Percentiles rank a stretch among this genome's conserved stretches.
These are phyloP conservation scores for Daktulosphaira vitifoliae DNA, from an alignment of 1,140 invertebrate genomes.

Conservation along the genomic window DNA sequence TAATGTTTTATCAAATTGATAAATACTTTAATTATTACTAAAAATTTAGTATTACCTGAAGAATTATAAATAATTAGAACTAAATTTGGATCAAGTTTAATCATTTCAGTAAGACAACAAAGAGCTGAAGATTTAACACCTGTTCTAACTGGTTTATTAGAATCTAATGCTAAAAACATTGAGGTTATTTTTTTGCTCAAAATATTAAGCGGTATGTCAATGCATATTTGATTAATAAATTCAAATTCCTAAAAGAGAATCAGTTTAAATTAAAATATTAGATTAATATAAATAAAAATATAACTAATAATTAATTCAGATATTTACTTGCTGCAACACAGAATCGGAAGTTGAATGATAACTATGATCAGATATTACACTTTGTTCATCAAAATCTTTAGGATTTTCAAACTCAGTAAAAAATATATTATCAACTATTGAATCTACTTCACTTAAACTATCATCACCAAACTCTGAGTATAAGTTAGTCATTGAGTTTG, in stretches of 20 bases:
- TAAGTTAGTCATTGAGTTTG: conserved; percentile 27
- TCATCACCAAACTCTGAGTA: conserved; percentile 30
- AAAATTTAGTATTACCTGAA: background rate
- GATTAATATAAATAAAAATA: background rate
- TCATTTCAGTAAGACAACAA: conserved; percentile 48
- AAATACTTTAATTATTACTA: too few relatives aligned
- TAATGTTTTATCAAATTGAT: too few relatives aligned
- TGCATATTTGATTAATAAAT: conserved; percentile 17
- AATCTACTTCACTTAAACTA: conserved; percentile 27
- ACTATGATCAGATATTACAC: conserved; percentile 29
- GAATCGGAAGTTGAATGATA: conserved; percentile 35
- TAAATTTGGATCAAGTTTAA: conserved; percentile 47
- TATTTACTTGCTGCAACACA: conserved; percentile 29
- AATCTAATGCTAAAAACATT: conserved; percentile 11
- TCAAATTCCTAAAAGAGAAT: conserved; percentile 38
- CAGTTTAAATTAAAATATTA: too few relatives aligned
- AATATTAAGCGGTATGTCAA: conserved; percentile 37
- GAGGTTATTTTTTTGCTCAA: conserved; percentile 32
- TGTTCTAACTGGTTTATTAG: conserved; percentile 12
- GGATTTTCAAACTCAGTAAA: conserved; percentile 23
- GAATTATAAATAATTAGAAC: conserved; percentile 1
- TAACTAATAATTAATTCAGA: background rate
- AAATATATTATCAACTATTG: conserved; percentile 23
- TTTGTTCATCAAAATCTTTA: conserved; percentile 26
- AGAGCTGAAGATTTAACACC: conserved; percentile 27